phyloP scores from a whole-genome alignment of 2,797 vertebrate species.

The Neopelma chrysocephalum region DNA sequence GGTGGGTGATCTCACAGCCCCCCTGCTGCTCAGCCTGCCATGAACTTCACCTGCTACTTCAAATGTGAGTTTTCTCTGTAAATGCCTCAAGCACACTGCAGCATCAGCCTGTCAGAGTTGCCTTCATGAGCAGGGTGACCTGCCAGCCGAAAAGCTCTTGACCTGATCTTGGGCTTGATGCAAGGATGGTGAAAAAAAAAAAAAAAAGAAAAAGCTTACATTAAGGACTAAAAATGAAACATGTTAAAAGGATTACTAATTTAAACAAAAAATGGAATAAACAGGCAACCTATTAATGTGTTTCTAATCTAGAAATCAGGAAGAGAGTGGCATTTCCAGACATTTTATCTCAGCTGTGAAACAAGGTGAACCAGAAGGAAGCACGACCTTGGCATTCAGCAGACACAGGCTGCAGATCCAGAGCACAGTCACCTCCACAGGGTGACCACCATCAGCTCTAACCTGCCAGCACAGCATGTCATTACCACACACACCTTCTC shows the following conservation, averaged over 20 bases:
- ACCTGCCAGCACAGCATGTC: not conserved
- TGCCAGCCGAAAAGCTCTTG: not conserved
- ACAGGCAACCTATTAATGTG: not conserved
- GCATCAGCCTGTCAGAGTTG: not conserved
- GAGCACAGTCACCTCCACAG: not conserved
- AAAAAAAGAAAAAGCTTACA: not conserved
- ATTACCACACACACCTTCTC: not conserved
- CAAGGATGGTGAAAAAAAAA: not conserved
- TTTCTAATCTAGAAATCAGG: not conserved
- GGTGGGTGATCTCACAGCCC: not conserved
- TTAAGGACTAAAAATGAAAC: not conserved
- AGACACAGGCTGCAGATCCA: not conserved
- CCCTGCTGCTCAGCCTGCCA: accelerated
- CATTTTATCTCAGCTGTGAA: not conserved
- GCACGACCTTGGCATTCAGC: not conserved
- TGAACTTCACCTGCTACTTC: not conserved
- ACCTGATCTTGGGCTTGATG: not conserved
- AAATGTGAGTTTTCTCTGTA: not conserved
- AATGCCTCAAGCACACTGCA: not conserved
- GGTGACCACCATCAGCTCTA: not conserved
- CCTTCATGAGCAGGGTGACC: not conserved
- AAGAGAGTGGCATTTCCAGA: not conserved
- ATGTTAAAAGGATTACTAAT: not conserved
- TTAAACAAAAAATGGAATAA: not conserved
- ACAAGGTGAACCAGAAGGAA: not conserved